Base-by-base conservation (phyloP, 1,140 invertebrate species). In the Meteorus sp. region DNA sequence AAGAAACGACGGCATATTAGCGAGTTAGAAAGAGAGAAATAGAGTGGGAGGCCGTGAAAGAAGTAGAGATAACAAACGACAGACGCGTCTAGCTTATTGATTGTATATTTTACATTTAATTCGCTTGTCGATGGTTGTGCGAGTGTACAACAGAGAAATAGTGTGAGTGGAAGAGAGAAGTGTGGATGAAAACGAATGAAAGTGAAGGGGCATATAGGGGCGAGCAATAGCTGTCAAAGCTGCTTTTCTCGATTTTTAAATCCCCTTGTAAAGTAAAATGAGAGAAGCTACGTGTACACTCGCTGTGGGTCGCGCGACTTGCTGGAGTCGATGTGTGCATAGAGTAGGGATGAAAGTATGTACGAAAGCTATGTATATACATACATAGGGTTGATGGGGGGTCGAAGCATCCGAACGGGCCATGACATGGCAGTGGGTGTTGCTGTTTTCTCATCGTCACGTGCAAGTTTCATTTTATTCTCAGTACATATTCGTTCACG, bases 91-190 rank as follows among this genome's bases (percentile, higher is more conserved):
- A 50, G 59, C 65, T 76, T 78, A 78, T 78, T 75, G 76, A 79
- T 79, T 79, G 75, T 79, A 80, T 79, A 80, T 80, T 79, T 79
- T 77, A 77, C 71, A 79, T 80, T 80, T 79, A 79, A 78, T 80
- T 80, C 73, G 68, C 58, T 61, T 63, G 64, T 61, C 62, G 58
- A 64, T 64, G 51, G 41, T 33, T 53, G 37, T 5, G 15, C n/a
- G n/a, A n/a, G n/a, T n/a, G n/a, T 51, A n/a, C 31, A 19, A 35
- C 22, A 20, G 29, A 47, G n/a, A n/a, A 23, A 35, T 15, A 29
- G 59, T 57, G 58, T 41, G 60, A 43, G 23, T 35, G 41, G 47
- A 41, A 50, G 27, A 56, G 59, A 47, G 60, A 58, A 47, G 52
- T 53, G 20, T 33, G 48, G 51, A 37, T 44, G 35, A 56, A 17